These are phyloP conservation scores for Shargacucullia verbasci DNA, from an alignment of 2,888 invertebrate genomes.

Conservation along the genomic window DNA sequence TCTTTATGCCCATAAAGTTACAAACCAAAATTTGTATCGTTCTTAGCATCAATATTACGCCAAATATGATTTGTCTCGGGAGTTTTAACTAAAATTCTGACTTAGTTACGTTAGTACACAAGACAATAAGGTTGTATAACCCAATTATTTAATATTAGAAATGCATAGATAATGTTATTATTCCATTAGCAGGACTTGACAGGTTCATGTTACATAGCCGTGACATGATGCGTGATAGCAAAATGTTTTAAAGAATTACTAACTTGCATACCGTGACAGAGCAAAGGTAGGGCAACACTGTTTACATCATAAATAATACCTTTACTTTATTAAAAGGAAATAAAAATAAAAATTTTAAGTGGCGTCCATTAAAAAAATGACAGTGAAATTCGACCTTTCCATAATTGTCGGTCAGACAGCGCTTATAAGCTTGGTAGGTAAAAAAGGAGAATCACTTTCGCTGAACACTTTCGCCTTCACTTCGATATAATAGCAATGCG, in stretches of 20 bases:
- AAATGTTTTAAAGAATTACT: slow-evolving; percentile 28
- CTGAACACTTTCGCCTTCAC: slow-evolving; percentile 82
- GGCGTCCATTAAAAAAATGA: slow-evolving; percentile 39
- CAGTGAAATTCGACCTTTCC: slow-evolving; percentile 68
- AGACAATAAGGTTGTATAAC: no score
- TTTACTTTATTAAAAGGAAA: slow-evolving; percentile 17
- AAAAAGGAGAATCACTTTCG: slow-evolving; percentile 73
- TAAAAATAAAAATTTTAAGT: slow-evolving; percentile 8
- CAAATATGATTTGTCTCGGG: no score
- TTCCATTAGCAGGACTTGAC: slow-evolving; percentile 34
- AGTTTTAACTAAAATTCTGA: no score
- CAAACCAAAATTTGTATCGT: no score
- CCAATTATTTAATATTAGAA: slow-evolving; percentile 4
- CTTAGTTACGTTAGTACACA: not conserved
- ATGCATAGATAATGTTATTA: slow-evolving; percentile 36
- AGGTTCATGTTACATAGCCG: slow-evolving; percentile 13
- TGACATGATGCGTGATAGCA: slow-evolving; percentile 15
- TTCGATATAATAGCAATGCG: slow-evolving; percentile 63
- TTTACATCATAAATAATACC: slow-evolving; percentile 23
- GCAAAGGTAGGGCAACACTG: slow-evolving; percentile 1
- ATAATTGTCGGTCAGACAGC: slow-evolving; percentile 50
- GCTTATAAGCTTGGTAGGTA: slow-evolving; percentile 46
- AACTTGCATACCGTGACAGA: slow-evolving; percentile 19
- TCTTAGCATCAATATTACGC: no score
- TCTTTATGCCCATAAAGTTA: no score